Percentiles rank a stretch among this genome's conserved stretches.
phyloP scores from a whole-genome alignment of 2,113 vertebrate species.

The Caloenas nicobarica region DNA sequence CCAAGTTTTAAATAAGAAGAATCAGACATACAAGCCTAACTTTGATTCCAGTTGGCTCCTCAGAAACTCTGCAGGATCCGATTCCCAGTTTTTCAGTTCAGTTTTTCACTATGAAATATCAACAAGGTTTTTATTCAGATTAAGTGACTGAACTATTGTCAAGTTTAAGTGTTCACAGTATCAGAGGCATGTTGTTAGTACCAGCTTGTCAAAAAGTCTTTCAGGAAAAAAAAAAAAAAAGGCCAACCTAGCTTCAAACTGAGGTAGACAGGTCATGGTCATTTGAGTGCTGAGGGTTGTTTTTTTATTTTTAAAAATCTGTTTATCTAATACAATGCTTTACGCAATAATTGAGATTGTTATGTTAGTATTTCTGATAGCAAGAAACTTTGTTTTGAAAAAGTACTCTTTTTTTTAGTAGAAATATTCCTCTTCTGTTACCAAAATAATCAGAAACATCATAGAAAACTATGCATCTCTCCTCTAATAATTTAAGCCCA shows the following conservation, averaged over 20 bases:
- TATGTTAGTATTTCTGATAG: neutral
- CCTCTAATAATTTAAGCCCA: neutral
- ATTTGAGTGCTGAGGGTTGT: neutral
- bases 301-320: neutral
- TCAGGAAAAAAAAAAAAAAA: neutral
- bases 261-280: constrained; percentile 70
- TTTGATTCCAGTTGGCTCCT: neutral
- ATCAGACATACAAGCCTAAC: neutral
- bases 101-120: neutral
- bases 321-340: neutral
- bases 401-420: neutral
- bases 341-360: neutral
- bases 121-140: neutral
- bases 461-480: constrained; percentile 39
- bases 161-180: neutral
- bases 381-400: neutral
- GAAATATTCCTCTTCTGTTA: constrained; percentile 43
- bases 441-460: constrained; percentile 52
- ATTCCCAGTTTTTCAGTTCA: neutral
- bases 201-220: neutral
- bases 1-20: neutral
- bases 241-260: neutral
- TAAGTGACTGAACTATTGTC: neutral
- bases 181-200: neutral
- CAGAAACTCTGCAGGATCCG: neutral